Percentiles rank a stretch among this genome's conserved stretches.
phyloP scores from a whole-genome alignment of 2,797 vertebrate species.

The Gobionotothen gibberifrons region DNA sequence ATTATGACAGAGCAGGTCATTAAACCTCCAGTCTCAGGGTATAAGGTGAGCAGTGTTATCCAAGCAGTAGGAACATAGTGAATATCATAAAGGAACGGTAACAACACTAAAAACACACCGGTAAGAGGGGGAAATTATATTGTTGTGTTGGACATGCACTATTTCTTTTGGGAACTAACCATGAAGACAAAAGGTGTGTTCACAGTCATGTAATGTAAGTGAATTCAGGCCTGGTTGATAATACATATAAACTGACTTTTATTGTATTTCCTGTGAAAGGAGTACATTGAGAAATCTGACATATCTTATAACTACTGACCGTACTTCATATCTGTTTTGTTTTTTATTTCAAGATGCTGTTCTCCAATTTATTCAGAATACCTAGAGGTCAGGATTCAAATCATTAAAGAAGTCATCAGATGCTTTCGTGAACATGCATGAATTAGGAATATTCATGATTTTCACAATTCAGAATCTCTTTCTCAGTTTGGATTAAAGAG shows the following conservation, averaged over 20 bases:
- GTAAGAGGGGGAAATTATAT: constrained; percentile 23
- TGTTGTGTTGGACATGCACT: constrained; percentile 27
- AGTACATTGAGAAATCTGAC: background rate
- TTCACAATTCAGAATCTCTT: background rate
- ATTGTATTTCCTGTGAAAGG: background rate
- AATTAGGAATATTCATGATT: background rate
- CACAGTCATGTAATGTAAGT: background rate
- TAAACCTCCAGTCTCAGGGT: constrained; percentile 18
- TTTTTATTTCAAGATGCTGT: background rate
- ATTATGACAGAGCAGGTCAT: constrained; percentile 22
- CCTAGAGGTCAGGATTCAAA: background rate
- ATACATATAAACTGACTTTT: constrained; percentile 11
- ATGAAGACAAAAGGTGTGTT: constrained; percentile 17
- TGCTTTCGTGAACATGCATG: background rate
- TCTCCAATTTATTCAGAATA: background rate
- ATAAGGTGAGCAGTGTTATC: background rate
- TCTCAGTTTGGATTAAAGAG: background rate
- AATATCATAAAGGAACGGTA: constrained; percentile 25
- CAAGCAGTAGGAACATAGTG: constrained; percentile 17
- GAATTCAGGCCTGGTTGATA: background rate
- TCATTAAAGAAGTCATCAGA: background rate
- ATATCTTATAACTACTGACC: background rate
- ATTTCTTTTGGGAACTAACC: constrained; percentile 15
- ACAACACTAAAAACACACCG: constrained; percentile 1
- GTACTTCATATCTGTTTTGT: background rate